Evolutionary conservation across 23 tunicate species (phyloP).

Genomic region (Aplidium turbinatum): DNA sequence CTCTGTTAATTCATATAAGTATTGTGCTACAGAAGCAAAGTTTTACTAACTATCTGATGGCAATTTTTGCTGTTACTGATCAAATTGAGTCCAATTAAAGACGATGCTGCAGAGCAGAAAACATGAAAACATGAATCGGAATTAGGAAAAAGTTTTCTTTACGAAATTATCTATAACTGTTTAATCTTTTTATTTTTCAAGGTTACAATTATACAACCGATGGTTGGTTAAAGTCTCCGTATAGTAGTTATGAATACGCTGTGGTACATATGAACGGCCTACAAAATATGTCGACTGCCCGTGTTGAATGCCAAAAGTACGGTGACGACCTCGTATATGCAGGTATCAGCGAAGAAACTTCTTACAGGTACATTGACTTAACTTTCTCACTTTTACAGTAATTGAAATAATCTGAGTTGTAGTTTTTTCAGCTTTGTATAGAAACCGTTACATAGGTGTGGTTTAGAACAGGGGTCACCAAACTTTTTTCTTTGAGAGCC

Average conservation of each 20-base stretch:
- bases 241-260: constrained; percentile 50
- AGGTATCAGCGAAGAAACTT: neutral
- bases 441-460: too few relatives aligned
- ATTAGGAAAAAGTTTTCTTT: neutral
- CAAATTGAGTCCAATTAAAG: too few relatives aligned
- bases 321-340: constrained; percentile 40
- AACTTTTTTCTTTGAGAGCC: too few relatives aligned
- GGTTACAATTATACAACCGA: constrained; percentile 25
- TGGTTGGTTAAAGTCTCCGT: constrained; percentile 33
- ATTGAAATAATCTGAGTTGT: too few relatives aligned
- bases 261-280: neutral
- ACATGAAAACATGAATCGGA: too few relatives aligned
- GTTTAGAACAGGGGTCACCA: too few relatives aligned
- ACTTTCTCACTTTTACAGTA: neutral
- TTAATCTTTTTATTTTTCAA: constrained; percentile 1
- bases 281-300: neutral
- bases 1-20: too few relatives aligned
- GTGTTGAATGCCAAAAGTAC: constrained; percentile 2
- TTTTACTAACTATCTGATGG: too few relatives aligned
- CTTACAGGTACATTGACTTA: neutral
- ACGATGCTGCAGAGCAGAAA: too few relatives aligned
- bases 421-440: too few relatives aligned
- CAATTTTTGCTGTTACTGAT: too few relatives aligned
- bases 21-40: too few relatives aligned
- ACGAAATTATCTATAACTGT: neutral